These are phyloP conservation scores for Protonemura montana DNA, from an alignment of 2,888 invertebrate species.

Conservation along the genomic window DNA sequence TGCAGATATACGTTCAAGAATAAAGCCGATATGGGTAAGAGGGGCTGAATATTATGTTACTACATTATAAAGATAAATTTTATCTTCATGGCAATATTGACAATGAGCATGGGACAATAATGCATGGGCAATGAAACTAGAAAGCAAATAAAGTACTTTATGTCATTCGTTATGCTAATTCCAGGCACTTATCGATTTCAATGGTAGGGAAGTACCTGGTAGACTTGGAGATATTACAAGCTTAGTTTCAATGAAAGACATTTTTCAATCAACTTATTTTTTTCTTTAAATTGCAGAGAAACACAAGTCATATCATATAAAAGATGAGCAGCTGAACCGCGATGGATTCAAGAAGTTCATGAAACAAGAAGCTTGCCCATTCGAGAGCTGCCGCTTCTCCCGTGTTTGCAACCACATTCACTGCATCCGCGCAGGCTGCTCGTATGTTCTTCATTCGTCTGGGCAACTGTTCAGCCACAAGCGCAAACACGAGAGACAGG, in stretches of 20 bases:
- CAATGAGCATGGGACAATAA: too few species aligned
- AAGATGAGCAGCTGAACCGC: conserved; percentile 92
- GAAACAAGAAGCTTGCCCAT: conserved; percentile 94
- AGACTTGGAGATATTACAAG: too few species aligned
- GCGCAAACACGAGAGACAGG: conserved; percentile 94
- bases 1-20: conserved; percentile 98
- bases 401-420: conserved; percentile 97
- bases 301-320: conserved; percentile 97
- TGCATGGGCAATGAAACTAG: too few species aligned
- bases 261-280: too few species aligned
- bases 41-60: too few species aligned
- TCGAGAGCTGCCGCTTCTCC: conserved; percentile 91
- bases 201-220: too few species aligned
- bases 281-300: conserved; percentile 73
- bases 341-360: conserved; percentile 99
- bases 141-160: too few species aligned
- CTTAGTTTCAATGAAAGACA: too few species aligned
- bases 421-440: conserved; percentile 94
- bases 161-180: too few species aligned
- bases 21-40: conserved; percentile 99
- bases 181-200: too few species aligned
- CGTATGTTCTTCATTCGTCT: conserved; percentile 95
- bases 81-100: too few species aligned
- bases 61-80: too few species aligned
- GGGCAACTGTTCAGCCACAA: conserved; percentile 97